Conservation (phyloP, 2,113 vertebrate species). For the Stictonetta naevosa region DNA sequence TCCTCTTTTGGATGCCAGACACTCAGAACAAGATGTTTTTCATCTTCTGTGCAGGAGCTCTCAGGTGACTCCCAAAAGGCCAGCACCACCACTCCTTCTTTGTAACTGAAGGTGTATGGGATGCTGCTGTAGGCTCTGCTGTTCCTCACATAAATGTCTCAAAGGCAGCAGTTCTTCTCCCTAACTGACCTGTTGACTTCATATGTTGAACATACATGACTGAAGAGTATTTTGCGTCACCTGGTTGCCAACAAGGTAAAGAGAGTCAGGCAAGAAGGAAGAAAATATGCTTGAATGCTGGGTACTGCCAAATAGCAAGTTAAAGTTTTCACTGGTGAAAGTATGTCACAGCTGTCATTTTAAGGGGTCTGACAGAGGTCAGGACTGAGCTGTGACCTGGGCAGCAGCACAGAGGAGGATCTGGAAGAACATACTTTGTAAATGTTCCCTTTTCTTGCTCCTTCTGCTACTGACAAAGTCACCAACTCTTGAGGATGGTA, state of each 20-base stretch:
- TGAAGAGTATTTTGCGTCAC: background rate
- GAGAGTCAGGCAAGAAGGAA: background rate
- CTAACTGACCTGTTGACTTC: background rate
- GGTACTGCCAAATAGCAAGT: background rate
- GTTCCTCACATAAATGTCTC: background rate
- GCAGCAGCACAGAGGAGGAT: background rate
- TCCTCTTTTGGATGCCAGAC: conserved; percentile 38
- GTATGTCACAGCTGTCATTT: background rate
- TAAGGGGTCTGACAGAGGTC: background rate
- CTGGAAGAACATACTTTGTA: background rate
- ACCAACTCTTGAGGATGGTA: background rate
- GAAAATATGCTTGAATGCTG: background rate
- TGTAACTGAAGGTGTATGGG: background rate
- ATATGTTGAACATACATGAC: background rate
- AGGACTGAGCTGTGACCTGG: background rate
- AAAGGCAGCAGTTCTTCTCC: background rate
- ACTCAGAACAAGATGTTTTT: conserved; percentile 37
- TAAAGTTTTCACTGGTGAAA: background rate
- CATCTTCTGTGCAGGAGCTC: background rate
- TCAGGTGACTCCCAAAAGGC: background rate
- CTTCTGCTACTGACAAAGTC: background rate
- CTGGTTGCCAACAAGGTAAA: background rate
- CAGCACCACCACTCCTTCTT: background rate
- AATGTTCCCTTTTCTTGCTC: background rate
- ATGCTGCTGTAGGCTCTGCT: background rate